Conservation (phyloP, 2,888 invertebrate species). For the Trichopoda pennipes region DNA sequence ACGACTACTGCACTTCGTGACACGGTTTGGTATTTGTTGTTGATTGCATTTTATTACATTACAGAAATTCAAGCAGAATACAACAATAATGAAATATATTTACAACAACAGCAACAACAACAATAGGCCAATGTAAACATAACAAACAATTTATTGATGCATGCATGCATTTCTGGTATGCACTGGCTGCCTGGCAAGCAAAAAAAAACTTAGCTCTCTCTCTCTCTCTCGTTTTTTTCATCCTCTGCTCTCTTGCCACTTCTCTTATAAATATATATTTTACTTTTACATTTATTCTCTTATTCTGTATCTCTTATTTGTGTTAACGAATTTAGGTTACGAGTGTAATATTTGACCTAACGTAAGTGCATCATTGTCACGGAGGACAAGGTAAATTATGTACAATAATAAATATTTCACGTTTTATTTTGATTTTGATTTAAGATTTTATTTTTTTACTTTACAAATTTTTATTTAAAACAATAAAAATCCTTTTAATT, state of each 20-base stretch:
- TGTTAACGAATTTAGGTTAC: constrained; percentile 66
- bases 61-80: constrained; percentile 30
- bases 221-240: constrained; percentile 4
- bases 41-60: constrained; percentile 45
- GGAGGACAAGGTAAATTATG: constrained; percentile 63
- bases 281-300: constrained; percentile 18
- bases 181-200: neutral
- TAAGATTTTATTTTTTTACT: neutral
- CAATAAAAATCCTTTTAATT: neutral
- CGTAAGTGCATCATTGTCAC: constrained; percentile 68
- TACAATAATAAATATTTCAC: neutral
- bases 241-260: neutral
- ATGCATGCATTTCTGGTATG: constrained; percentile 50
- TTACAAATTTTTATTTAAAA: neutral
- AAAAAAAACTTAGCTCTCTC: neutral
- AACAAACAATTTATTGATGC: constrained; percentile 63
- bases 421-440: neutral
- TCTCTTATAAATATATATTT: neutral
- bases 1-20: constrained; percentile 59
- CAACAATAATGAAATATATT: constrained; percentile 2
- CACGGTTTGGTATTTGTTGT: constrained; percentile 35
- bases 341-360: constrained; percentile 69
- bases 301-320: constrained; percentile 28
- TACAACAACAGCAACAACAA: neutral
- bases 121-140: constrained; percentile 39